Conservation (phyloP, 2,797 vertebrate genomes). For the Florisuga fusca region DNA sequence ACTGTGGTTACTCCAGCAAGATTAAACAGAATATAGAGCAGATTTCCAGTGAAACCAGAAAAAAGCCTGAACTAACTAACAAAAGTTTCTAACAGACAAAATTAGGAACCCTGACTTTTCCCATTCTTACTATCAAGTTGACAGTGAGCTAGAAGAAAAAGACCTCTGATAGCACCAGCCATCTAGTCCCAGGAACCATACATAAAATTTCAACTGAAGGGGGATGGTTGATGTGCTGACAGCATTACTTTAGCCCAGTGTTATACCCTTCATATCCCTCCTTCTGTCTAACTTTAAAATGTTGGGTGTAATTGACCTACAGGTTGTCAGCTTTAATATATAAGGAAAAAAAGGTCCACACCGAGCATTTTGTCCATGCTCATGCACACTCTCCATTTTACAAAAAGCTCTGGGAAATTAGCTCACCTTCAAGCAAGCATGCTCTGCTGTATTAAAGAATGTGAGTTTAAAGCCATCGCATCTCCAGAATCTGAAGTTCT, state of each 20-base stretch:
- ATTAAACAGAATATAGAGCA: not conserved
- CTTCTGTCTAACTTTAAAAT: not conserved
- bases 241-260: not conserved
- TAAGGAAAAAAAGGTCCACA: not conserved
- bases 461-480: not conserved
- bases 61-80: not conserved
- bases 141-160: not conserved
- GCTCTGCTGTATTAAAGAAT: not conserved
- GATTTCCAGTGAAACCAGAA: not conserved
- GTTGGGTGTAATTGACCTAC: not conserved
- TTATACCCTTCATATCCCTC: not conserved
- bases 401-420: not conserved
- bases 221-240: not conserved
- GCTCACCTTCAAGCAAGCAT: not conserved
- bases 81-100: not conserved
- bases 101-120: not conserved
- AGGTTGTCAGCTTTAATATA: not conserved
- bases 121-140: not conserved
- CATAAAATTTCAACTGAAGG: not conserved
- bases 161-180: not conserved
- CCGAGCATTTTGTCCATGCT: not conserved
- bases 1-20: not conserved
- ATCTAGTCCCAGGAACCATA: not conserved
- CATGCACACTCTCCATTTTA: not conserved
- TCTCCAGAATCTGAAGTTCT: not conserved